A percentile compares a stretch with the other conserved stretches of the same genome.
These are phyloP conservation scores for Athalia circularis DNA, from an alignment of 2,888 invertebrate genomes.

Conservation along the genomic window DNA sequence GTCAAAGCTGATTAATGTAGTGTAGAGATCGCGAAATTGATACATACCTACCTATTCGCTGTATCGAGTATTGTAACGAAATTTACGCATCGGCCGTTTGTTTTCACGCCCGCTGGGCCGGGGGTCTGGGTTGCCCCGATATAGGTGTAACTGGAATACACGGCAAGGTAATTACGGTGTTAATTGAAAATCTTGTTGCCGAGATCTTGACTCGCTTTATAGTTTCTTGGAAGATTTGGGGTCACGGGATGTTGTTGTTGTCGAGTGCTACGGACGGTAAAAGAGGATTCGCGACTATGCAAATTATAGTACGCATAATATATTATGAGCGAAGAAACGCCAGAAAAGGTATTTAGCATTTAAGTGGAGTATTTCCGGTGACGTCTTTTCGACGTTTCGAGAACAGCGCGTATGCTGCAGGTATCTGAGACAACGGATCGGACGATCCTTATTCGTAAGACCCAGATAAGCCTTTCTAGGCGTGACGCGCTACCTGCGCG, in stretches of 20 bases:
- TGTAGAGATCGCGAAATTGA: no score
- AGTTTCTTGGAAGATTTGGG: slow-evolving; percentile 9
- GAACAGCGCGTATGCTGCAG: neutral
- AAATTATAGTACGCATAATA: neutral
- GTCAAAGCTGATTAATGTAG: no score
- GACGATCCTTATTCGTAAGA: neutral
- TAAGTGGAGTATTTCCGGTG: slow-evolving; percentile 40
- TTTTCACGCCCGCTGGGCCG: no score
- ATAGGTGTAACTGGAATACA: neutral
- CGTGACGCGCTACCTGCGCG: slow-evolving; percentile 16
- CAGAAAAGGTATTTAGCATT: slow-evolving; percentile 41
- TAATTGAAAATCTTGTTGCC: neutral
- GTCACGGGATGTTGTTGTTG: neutral
- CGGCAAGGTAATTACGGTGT: neutral
- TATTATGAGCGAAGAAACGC: neutral
- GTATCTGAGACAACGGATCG: neutral
- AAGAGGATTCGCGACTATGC: slow-evolving; percentile 29
- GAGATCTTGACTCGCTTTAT: neutral
- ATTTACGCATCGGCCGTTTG: no score
- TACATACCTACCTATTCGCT: slow-evolving; percentile 1
- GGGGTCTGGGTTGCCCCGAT: neutral
- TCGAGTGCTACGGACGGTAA: neutral
- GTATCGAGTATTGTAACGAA: neutral
- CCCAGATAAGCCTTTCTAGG: slow-evolving; percentile 16
- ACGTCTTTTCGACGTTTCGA: slow-evolving; percentile 32